Conservation (phyloP, 1,140 invertebrate genomes). For the Neomicropteryx cornuta region DNA sequence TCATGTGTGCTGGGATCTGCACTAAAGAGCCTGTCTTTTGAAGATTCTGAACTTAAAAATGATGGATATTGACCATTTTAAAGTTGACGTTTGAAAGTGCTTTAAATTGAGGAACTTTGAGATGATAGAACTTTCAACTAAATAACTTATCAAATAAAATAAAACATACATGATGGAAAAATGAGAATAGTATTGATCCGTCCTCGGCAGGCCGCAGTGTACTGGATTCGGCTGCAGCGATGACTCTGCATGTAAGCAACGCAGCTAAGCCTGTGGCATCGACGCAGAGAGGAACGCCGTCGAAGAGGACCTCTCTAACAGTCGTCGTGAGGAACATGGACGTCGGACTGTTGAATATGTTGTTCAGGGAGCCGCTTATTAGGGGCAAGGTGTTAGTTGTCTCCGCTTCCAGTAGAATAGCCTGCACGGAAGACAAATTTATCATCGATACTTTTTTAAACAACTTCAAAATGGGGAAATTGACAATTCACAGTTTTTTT, state of each 20-base stretch:
- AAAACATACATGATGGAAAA: conserved; percentile 31
- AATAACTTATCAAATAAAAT: neutral
- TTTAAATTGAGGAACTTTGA: neutral
- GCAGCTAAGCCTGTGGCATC: conserved; percentile 24
- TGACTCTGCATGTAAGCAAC: conserved; percentile 29
- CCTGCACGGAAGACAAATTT: conserved; percentile 19
- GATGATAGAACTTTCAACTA: no score
- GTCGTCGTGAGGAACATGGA: conserved; percentile 34
- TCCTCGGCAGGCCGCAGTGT: conserved; percentile 26
- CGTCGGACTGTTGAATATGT: conserved; percentile 30
- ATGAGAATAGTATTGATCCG: conserved; percentile 31
- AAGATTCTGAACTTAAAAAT: conserved; percentile 1
- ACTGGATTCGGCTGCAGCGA: conserved; percentile 25
- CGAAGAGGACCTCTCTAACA: conserved; percentile 37
- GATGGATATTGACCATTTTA: neutral
- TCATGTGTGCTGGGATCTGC: neutral
- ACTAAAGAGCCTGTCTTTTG: neutral
- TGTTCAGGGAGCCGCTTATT: conserved; percentile 26
- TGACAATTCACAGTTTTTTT: conserved; percentile 8
- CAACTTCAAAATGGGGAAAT: conserved; percentile 5
- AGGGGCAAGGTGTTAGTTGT: conserved; percentile 19
- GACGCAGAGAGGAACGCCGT: conserved; percentile 39
- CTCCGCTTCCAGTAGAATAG: conserved; percentile 23
- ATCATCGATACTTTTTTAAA: conserved; percentile 12
- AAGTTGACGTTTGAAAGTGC: conserved; percentile 1